Conservation (phyloP, 2,797 vertebrate genomes). For the Iguana delicatissima region DNA sequence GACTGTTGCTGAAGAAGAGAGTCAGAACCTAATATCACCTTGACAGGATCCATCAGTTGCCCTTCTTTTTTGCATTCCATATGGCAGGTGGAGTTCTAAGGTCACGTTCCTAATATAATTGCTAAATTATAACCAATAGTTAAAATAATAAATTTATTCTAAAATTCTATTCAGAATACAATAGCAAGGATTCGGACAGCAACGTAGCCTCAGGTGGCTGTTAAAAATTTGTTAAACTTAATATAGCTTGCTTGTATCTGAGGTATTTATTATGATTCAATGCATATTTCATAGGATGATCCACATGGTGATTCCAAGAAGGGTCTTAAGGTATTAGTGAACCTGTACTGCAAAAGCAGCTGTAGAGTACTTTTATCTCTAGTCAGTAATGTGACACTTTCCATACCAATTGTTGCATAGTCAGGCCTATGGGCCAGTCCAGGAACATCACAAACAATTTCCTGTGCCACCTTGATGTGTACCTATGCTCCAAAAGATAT, state of each 20-base stretch:
- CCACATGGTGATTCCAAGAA: neutral
- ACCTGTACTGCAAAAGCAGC: too few relatives aligned
- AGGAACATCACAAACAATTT: neutral
- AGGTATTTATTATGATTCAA: neutral
- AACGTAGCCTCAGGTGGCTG: neutral
- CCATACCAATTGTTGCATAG: neutral
- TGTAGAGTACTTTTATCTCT: neutral
- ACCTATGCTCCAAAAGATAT: too few relatives aligned
- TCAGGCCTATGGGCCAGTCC: neutral
- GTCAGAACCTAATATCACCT: neutral
- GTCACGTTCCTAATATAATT: neutral
- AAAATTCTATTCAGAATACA: neutral
- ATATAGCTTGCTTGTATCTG: neutral
- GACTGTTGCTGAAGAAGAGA: neutral
- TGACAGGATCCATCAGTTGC: neutral
- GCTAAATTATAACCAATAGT: neutral
- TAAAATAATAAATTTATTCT: neutral
- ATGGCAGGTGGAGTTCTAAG: neutral
- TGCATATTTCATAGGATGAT: neutral
- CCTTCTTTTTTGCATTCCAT: neutral
- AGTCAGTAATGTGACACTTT: neutral
- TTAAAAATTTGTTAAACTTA: neutral
- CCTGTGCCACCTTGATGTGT: too few relatives aligned
- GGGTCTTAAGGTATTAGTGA: neutral
- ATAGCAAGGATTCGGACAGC: neutral